Conservation (phyloP, 2,888 invertebrate genomes). For the Aspidiotus destructor region DNA sequence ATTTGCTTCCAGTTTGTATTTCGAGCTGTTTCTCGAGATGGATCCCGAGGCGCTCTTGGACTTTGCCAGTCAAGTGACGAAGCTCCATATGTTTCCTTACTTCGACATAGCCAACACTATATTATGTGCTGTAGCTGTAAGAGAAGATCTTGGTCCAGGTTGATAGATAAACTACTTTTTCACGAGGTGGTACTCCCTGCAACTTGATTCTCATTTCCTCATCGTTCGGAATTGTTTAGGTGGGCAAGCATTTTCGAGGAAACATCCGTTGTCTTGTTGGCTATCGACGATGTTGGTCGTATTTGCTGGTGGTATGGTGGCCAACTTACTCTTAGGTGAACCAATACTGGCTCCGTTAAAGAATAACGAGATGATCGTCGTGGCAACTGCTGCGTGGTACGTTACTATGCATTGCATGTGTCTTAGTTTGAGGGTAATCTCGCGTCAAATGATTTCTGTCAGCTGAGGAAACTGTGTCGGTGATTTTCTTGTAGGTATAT, state of each 20-base stretch:
- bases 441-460: neutral
- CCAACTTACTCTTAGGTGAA: slow-evolving; percentile 90
- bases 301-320: slow-evolving; percentile 93
- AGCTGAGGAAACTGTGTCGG: neutral
- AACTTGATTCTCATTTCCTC: neutral
- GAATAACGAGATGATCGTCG: slow-evolving; percentile 82
- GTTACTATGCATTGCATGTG: neutral
- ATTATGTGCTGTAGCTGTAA: slow-evolving; percentile 84
- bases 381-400: slow-evolving; percentile 88
- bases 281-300: slow-evolving; percentile 95
- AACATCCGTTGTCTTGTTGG: slow-evolving; percentile 97
- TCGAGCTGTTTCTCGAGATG: slow-evolving; percentile 47
- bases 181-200: too few species aligned
- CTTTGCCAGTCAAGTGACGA: slow-evolving; percentile 96
- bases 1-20: too few species aligned
- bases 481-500: slow-evolving; percentile 66
- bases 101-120: slow-evolving; percentile 97
- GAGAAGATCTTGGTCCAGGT: slow-evolving; percentile 90
- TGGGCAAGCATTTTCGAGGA: slow-evolving; percentile 83
- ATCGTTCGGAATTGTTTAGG: slow-evolving; percentile 47
- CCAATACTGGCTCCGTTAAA: slow-evolving; percentile 91
- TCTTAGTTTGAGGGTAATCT: neutral
- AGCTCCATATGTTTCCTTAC: slow-evolving; percentile 98
- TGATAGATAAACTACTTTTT: slow-evolving; percentile 39
- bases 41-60: slow-evolving; percentile 95